phyloP scores from a whole-genome alignment of 30 jellyfish, hydroid and myxozoan genomes.

The Cassiopea xamachana region DNA sequence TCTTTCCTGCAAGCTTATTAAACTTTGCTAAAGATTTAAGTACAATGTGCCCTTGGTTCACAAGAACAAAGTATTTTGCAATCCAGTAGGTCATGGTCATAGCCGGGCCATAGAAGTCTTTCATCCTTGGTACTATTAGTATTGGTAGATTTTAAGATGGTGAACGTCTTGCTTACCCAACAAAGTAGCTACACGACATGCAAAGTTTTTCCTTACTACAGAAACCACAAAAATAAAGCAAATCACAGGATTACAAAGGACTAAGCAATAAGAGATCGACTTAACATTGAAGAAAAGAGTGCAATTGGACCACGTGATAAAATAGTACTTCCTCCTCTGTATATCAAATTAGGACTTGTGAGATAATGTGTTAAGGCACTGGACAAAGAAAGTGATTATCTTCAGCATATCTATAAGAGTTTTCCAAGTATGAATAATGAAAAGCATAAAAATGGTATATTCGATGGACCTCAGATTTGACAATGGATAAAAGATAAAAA shows the following conservation, averaged over 20 bases:
- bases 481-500: no score
- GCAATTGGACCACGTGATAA: not conserved
- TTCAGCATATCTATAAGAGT: no score
- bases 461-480: no score
- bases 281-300: not conserved
- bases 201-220: not conserved
- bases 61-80: not conserved
- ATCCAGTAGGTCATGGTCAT: not conserved
- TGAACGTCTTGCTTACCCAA: not conserved
- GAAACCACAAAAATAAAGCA: not conserved
- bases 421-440: no score
- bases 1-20: not conserved
- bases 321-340: not conserved
- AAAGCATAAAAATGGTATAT: no score
- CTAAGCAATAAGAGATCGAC: not conserved
- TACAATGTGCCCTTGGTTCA: not conserved
- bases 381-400: no score
- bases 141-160: not conserved
- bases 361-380: no score
- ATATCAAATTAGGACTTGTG: not conserved
- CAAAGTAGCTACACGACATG: not conserved
- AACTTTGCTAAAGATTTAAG: not conserved
- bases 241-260: not conserved
- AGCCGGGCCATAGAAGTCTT: not conserved
- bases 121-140: not conserved